A percentile compares a stretch with the other conserved stretches of the same genome.
Evolutionary conservation across 1,140 invertebrate species (phyloP).

Genomic region (Bombus consobrinus): DNA sequence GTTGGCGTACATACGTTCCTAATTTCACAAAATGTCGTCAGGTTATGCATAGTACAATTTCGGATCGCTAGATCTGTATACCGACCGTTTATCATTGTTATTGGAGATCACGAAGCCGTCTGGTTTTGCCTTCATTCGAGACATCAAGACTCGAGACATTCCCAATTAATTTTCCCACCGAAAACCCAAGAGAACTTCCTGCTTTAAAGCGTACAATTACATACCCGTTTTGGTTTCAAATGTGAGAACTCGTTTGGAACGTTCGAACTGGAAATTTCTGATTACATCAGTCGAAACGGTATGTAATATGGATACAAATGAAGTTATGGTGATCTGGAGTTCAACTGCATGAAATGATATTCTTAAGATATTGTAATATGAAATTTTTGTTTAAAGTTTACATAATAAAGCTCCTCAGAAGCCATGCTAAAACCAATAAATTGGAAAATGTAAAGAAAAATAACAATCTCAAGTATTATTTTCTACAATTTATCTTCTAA

Average conservation of each 20-base stretch:
- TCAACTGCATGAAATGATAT: neutral
- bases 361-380: no score
- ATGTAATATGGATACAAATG: neutral
- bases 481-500: no score
- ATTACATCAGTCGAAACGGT: neutral
- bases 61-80: conserved; percentile 29
- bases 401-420: no score
- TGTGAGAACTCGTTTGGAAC: neutral
- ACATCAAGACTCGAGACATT: conserved; percentile 23
- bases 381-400: no score
- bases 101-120: conserved; percentile 26
- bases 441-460: no score
- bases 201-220: neutral
- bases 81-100: conserved; percentile 22
- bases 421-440: no score
- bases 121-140: neutral
- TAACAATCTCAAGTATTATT: no score
- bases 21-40: conserved; percentile 39
- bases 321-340: neutral
- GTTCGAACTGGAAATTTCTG: neutral
- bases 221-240: neutral
- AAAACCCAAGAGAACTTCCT: neutral
- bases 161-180: conserved; percentile 17
- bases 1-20: conserved; percentile 28
- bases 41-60: conserved; percentile 28